Evolutionary conservation across 2,888 invertebrate genomes (phyloP), one percentile per base, ranked within the genome.

Genomic region (Matsumyia berberina): DNA sequence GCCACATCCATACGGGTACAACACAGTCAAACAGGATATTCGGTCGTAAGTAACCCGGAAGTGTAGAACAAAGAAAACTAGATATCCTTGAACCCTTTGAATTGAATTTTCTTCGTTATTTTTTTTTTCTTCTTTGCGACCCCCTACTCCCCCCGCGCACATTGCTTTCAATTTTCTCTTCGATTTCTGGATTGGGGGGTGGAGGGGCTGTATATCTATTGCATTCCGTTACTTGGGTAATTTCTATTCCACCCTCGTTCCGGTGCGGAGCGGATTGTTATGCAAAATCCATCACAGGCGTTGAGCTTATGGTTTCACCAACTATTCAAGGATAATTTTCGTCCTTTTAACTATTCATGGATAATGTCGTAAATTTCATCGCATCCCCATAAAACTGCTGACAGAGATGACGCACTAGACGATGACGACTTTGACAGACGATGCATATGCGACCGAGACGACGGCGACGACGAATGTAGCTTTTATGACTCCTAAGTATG

Each of bases 261-360:
- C 67, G 64, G 49, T 39, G 72, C 66, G 67, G 44, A 57, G 17
- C 9, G 35, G 60, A 69, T 83, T 79, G 64, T 74, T 76, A 80
- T 85, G 85, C 85, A 85, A 80, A 85, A 85, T 80, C 85, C 80
- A 85, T 80, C 80, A 24, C 24, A 80, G 64, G 77, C 77, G 42
- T 55, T 62, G 42, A n/a, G 55, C 73, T 83, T 73, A 78, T 73
- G 72, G 66, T 73, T 62, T 62, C 70, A 55, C 67, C 72, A 79
- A 78, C 67, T 79, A 69, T 79, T 44, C 24, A 60, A 24, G 62
- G 64, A 80, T 80, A 80, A 73, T 70, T 77, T 77, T 24, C 51
- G 77, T 82, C 72, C 77, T 82, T 29, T 77, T 72, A 77, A 57
- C 74, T 74, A 85, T 85, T 74, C 69, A 66, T 85, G 79, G 80